Evolutionary conservation across 2,797 vertebrate species (phyloP), one percentile per base, ranked within the genome.

Genomic region (Eremophila alpestris): DNA sequence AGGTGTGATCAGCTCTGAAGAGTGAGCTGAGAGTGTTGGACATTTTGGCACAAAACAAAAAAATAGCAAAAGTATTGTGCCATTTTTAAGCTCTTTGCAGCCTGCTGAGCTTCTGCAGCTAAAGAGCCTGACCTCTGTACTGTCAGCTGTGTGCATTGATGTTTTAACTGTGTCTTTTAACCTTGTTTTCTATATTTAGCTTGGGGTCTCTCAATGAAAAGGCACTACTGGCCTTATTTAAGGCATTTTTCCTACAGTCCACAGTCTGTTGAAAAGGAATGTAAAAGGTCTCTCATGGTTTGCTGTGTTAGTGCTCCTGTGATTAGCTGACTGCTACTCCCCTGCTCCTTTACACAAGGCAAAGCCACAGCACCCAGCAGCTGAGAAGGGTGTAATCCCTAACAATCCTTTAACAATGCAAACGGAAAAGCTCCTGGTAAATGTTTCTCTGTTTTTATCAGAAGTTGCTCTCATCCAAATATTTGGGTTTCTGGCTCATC

Each of bases 401-500:
- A 30, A 52, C 89, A 82, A 68, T 64, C 64, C 68, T 56, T 79
- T 60, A 79, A 67, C 68, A 83, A 58, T 5, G 7, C 58, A 70
- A 79, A 69, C 51, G 48, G 77, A 82, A 88, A 80, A 59, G 74
- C 63, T 88, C 67, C 60, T 62, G 26, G 52, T 73, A 90, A 85
- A 89, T 54, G 43, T 92, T 85, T 65, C 46, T 55, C 55, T 67
- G 0, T 41, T 83, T 95, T 83, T 83, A 68, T 68, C 74, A 82
- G 60, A 79, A 40, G 38, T 46, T 85, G 34, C 49, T 80, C 10
- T 93, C 82, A 34, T 83, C 58, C 87, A 85, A 87, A 73, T 90
- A 84, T 74, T 91, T 60, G 45, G n/a, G 48, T 95, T 94, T 92
- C 89, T 92, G 84, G 52, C 81, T 94, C 38, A 41, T 95, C 30